Evolutionary conservation across 2,888 invertebrate species (phyloP), one percentile per base, ranked within the genome.

Genomic region (Mimachlamys varia): DNA sequence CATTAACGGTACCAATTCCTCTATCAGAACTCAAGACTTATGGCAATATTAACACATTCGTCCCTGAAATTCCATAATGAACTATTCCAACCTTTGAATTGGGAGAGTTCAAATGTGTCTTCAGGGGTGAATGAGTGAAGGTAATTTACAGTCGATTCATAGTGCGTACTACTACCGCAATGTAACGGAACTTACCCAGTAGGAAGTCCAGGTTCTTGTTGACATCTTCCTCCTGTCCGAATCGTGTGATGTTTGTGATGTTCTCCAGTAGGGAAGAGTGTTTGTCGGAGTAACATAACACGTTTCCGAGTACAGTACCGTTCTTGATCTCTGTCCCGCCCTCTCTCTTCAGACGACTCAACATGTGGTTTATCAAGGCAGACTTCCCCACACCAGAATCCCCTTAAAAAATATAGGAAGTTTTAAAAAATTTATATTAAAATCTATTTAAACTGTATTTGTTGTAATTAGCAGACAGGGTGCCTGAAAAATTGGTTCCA

Each of bases 341-440:
- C 76, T 96, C 96, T 93, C 95, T 95, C 55, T 94, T 94, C 38
- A 96, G 92, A 22, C 94, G 93, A 91, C 94, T 95, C 90, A 97
- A 93, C 93, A 96, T 94, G 93, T 96, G 93, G 91, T 95, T 95
- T n/a, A 97, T 95, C 22, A 96, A 95, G 17, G 96, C 96, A 7
- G 96, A 95, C 91, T 97, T 97, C 0, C 97, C 97, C 22, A 96
- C 96, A 49, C 97, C 97, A 89, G 96, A 96, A 89, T 96, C 96
- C 90, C 96, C 96, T 96, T 93, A 37, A 88, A 44, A 55, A 49
- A 89, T 15, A 17, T 89, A 50, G n/a, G 49, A 89, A n/a, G 19
- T n/a, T 76, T 62, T n/a, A n/a, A 7, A 53, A 53, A 53, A 19
- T 19, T 5, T 44, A 44, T 7, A 44, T 3, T 44, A 7, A 44